Evolutionary conservation across 2,888 invertebrate species (phyloP).

Genomic region (Dasysyrphus albostriatus): DNA sequence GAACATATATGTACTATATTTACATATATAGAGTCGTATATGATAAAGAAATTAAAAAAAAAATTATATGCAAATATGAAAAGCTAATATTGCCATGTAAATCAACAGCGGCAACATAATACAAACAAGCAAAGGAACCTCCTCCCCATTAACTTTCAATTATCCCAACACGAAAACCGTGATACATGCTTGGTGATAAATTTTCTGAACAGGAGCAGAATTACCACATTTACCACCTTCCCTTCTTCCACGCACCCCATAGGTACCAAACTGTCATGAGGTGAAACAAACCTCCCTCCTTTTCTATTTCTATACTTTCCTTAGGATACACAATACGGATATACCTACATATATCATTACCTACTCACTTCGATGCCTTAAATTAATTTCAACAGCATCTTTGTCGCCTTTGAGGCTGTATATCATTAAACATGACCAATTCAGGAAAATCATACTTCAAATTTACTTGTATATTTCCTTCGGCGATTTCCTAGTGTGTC

Average conservation of each 20-base stretch:
- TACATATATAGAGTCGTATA: no score
- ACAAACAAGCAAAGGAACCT: conserved; percentile 2
- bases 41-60: conserved; percentile 18
- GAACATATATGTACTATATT: no score
- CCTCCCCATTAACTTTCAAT: conserved; percentile 55
- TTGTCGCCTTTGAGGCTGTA: conserved; percentile 49
- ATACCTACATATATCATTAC: background rate
- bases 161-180: conserved; percentile 51
- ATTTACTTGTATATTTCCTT: conserved; percentile 50
- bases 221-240: background rate
- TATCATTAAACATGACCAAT: conserved; percentile 70
- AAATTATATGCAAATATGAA: conserved; percentile 44
- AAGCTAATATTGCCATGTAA: background rate
- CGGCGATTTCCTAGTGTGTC: background rate
- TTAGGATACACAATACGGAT: background rate
- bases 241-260: background rate
- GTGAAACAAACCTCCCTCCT: background rate
- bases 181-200: conserved; percentile 47
- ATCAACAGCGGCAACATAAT: conserved; percentile 2
- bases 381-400: conserved; percentile 66
- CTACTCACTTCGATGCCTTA: conserved; percentile 1
- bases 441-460: conserved; percentile 48
- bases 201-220: background rate
- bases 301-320: background rate
- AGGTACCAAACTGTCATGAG: background rate